Evolutionary conservation across 1,140 invertebrate genomes (phyloP), one percentile per base, ranked within the genome.

Genomic region (Drosophila elegans): DNA sequence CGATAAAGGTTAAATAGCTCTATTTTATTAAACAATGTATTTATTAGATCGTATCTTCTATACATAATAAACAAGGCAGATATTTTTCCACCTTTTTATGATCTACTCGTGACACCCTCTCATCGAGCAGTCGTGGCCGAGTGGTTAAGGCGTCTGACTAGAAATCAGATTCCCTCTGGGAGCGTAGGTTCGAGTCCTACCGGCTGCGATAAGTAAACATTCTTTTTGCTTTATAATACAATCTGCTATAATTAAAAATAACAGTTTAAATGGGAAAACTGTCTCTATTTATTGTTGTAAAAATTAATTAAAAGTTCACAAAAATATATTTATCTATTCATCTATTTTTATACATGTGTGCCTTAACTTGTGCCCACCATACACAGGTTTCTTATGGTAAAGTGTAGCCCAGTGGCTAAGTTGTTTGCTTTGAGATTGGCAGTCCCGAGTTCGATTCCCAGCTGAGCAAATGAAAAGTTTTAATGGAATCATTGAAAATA

Each of bases 141-240:
- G 95, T 94, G 95, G 95, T 96, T 96, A 96, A 96, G 95, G 95
- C 95, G 95, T 95, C 95, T 95, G 95, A 96, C 95, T 96, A 95
- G 95, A 96, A 96, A 96, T 96, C 95, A 95, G 95, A 95, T 96
- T 96, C 95, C 95, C 95, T 96, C 94, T 96, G 95, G 95, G 95
- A 96, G 95, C 95, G 95, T 96, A 96, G 95, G 95, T 96, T 96
- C 95, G 95, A 96, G 95, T 96, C 95, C 95, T 96, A 95, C 95
- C 95, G 95, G 94, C 95, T 95, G 95, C 95, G 95, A 36, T 52
- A 1, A 7, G 0, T 1, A 12, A 0, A 6, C 11, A 3, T 5
- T 36, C 9, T 52, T 52, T 52, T 39, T 21, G 16, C 16, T 21
- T 21, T 39, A 6, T 32, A 32, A 32, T 7, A 32, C 29, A 32